phyloP scores from a whole-genome alignment of 2,797 vertebrate genomes.

The Dicrostonyx torquatus region DNA sequence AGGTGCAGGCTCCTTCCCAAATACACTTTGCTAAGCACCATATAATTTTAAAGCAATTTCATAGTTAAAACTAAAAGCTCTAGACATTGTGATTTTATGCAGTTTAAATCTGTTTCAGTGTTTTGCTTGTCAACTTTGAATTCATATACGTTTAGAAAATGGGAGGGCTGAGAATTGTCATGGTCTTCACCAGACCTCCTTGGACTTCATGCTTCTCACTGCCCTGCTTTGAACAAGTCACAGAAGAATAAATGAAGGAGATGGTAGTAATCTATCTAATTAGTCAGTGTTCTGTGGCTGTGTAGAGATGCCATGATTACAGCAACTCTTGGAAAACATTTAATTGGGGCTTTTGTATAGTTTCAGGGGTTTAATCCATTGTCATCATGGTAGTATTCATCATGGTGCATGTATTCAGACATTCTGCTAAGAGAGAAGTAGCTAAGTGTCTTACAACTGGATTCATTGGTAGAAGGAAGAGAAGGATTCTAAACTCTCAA shows the following conservation, averaged over 20 bases:
- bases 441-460: neutral
- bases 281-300: neutral
- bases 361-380: neutral
- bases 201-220: no score
- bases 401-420: no score
- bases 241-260: neutral
- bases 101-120: no score
- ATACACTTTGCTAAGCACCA: neutral
- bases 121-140: neutral
- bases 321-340: neutral
- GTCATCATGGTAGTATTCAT: neutral
- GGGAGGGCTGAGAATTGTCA: neutral
- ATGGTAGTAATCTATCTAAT: neutral
- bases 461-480: neutral
- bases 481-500: neutral
- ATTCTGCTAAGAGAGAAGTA: neutral
- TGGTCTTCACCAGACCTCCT: neutral
- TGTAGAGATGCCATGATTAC: neutral
- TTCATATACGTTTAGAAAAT: neutral
- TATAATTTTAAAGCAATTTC: neutral
- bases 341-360: neutral
- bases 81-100: neutral
- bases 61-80: neutral
- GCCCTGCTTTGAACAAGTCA: accelerated
- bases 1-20: neutral